Evolutionary conservation across 2,888 invertebrate genomes (phyloP).

Genomic region (Coenonympha glycerion): DNA sequence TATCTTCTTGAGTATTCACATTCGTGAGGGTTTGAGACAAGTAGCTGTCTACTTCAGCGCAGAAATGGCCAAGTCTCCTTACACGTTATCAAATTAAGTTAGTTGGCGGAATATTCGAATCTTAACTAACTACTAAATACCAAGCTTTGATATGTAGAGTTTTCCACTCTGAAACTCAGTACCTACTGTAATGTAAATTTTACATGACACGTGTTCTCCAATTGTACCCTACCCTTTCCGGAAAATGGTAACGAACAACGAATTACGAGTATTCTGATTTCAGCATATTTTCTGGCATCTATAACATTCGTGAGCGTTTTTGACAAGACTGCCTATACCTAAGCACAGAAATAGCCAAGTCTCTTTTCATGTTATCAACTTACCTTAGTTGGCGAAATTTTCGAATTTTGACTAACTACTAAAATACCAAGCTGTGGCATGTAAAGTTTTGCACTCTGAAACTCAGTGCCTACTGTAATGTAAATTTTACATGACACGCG

Average conservation of each 20-base stretch:
- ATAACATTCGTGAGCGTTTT: no score
- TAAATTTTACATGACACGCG: background rate
- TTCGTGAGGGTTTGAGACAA: no score
- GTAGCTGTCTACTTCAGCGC: background rate
- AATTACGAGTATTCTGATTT: slow-evolving; percentile 46
- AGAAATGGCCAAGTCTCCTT: background rate
- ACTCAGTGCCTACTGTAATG: background rate
- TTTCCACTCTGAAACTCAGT: background rate
- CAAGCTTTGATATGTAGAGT: background rate
- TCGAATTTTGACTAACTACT: background rate
- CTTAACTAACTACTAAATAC: background rate
- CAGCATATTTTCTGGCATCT: no score
- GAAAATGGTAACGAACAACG: slow-evolving; percentile 58
- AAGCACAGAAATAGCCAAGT: no score
- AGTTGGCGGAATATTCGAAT: background rate
- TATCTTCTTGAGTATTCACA: no score
- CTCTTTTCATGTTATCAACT: background rate
- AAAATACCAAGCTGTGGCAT: background rate
- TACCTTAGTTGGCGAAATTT: background rate
- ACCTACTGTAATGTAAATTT: background rate
- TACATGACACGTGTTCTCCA: background rate
- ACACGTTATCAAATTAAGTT: background rate
- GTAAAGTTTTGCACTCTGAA: background rate
- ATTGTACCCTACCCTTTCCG: slow-evolving; percentile 28
- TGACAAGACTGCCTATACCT: no score